Evolutionary conservation across 2,113 vertebrate genomes (phyloP), one percentile per base, ranked within the genome.

Genomic region (Empidonax traillii): DNA sequence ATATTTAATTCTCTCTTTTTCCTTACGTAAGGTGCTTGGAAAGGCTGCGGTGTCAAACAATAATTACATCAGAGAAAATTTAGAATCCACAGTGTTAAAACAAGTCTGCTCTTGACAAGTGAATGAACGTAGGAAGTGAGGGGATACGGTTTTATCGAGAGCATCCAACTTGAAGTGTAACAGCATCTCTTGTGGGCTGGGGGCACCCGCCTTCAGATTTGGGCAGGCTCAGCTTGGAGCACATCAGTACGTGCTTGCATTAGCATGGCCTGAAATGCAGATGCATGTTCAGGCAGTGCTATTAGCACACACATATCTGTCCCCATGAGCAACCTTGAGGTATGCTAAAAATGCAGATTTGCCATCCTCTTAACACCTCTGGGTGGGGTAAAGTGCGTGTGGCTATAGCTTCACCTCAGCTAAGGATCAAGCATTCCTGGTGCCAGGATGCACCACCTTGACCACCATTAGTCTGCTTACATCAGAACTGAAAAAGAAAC

Each of bases 51-150:
- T 95, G 90, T 97, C 94, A 96, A 97, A 94, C 87, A 94, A 83
- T 96, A 97, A 96, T 95, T 97, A 90, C 85, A 96, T 93, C 92
- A 96, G 84, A 95, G 90, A 93, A 96, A 96, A 96, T 94, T 91
- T 95, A 94, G 87, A 94, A 93, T 75, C 84, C 79, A 82, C 62
- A 59, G 53, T 61, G 85, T 87, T 93, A 87, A 97, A 96, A 95
- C 8, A 41, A 94, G 86, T 68, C 78, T 96, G 85, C 75, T 93
- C 80, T 78, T 94, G 94, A 72, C 88, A 92, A 94, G 90, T 23
- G 73, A 93, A 96, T 77, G 76, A 85, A 81, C 14, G 79, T 89
- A 80, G 91, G 93, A 89, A 96, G 93, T 63, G 85, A 81, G n/a
- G 80, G 68, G 91, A 72, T 67, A 10, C 5, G n/a, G 22, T 92